Evolutionary conservation across 1,140 invertebrate species (phyloP).

Genomic region (Cyclina sinensis): DNA sequence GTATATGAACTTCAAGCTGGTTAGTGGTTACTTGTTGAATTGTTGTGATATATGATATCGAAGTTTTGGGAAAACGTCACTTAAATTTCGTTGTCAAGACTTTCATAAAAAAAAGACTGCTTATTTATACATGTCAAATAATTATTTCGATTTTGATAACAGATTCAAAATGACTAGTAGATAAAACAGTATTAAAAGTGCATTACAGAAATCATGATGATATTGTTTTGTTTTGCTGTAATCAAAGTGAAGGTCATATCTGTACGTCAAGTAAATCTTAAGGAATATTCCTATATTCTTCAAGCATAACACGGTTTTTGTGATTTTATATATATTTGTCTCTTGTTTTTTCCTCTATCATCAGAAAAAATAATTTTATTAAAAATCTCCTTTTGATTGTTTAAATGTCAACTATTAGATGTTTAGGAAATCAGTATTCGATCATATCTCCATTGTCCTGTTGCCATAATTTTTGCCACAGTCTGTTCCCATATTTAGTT

Average conservation of each 20-base stretch:
- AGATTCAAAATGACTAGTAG: no score
- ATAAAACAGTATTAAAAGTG: no score
- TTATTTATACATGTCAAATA: no score
- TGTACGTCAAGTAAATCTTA: neutral
- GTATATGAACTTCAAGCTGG: no score
- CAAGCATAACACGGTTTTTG: constrained; percentile 40
- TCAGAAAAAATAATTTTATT: neutral
- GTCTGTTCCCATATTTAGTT: neutral
- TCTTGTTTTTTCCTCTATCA: neutral
- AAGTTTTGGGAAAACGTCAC: no score
- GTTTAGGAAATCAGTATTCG: neutral
- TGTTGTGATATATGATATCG: no score
- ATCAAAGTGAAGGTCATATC: constrained; percentile 52
- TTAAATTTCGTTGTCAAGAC: no score
- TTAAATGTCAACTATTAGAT: no score
- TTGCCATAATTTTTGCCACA: constrained; percentile 45
- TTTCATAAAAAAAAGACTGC: no score
- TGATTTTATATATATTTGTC: neutral
- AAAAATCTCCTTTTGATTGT: constrained; percentile 4
- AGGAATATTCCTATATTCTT: constrained; percentile 35
- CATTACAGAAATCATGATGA: no score
- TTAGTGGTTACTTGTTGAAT: no score
- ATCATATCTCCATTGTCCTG: constrained; percentile 56
- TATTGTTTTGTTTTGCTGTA: constrained; percentile 33
- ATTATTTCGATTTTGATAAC: no score